phyloP scores from a whole-genome alignment of 2,113 vertebrate species.

The Silurus asotus region DNA sequence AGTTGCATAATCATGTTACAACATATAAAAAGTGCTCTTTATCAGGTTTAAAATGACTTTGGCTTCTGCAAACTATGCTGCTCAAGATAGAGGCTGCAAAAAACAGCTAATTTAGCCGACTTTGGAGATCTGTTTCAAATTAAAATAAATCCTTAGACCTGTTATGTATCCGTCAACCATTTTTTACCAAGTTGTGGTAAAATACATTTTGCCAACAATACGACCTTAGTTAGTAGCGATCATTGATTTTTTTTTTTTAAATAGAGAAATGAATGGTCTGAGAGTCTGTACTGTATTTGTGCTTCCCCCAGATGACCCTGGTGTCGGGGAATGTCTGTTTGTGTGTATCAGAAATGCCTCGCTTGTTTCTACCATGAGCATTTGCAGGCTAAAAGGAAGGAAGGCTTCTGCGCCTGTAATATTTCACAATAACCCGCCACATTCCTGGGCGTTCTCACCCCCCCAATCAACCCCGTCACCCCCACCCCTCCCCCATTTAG shows the following conservation, averaged over 20 bases:
- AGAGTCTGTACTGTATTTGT: not conserved
- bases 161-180: not conserved
- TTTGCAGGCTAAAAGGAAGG: conserved; percentile 41
- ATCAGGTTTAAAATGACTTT: not conserved
- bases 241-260: not conserved
- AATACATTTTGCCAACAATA: not conserved
- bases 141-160: not conserved
- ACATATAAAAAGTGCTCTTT: not conserved
- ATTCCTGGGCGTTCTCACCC: conserved; percentile 53
- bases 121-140: not conserved
- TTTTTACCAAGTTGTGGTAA: not conserved
- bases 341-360: not conserved
- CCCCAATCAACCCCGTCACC: too few species aligned
- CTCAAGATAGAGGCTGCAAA: not conserved
- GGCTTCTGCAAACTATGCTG: not conserved
- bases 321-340: not conserved
- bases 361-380: conserved; percentile 22
- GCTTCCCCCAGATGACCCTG: conserved; percentile 32
- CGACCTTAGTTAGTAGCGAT: not conserved
- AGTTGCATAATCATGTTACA: not conserved
- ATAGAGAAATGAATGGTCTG: not conserved
- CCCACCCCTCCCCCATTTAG: not conserved
- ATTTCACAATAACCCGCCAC: conserved; percentile 57
- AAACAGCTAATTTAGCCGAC: not conserved
- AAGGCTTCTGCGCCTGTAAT: conserved; percentile 55